phyloP scores from a whole-genome alignment of 1,140 invertebrate genomes.

The Drosophila melanica region DNA sequence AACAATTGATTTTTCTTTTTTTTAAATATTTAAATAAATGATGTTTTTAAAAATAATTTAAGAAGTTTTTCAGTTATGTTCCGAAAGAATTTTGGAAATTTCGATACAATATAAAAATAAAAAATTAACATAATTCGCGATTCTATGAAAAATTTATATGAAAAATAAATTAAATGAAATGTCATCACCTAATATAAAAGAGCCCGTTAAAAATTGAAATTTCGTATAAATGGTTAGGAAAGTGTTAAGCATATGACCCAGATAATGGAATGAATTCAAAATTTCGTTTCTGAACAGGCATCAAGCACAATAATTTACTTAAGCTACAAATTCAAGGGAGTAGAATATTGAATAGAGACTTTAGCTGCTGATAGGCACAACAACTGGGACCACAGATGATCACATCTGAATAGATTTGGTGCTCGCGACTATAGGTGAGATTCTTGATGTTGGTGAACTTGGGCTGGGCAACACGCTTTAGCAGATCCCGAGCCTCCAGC shows the following conservation, averaged over 20 bases:
- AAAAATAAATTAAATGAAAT: conserved; percentile 1
- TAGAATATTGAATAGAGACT: conserved; percentile 19
- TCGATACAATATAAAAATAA: neutral
- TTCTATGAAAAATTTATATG: no score
- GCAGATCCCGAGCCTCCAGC: conserved; percentile 25
- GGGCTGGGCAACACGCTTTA: conserved; percentile 62
- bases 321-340: conserved; percentile 15
- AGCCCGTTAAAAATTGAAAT: neutral
- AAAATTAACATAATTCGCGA: conserved; percentile 7
- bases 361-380: conserved; percentile 38
- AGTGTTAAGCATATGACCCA: no score
- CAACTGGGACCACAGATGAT: conserved; percentile 67
- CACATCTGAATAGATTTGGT: conserved; percentile 74
- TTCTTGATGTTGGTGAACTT: conserved; percentile 75
- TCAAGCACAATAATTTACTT: neutral
- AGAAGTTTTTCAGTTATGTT: conserved; percentile 17
- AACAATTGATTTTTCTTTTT: no score
- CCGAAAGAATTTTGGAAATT: neutral
- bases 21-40: no score
- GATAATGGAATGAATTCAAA: neutral
- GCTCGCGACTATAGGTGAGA: conserved; percentile 76
- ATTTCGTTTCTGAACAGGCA: neutral
- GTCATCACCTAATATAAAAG: neutral
- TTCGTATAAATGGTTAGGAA: neutral
- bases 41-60: neutral